Percentiles rank a stretch among this genome's conserved stretches.
Evolutionary conservation across 1,140 invertebrate species (phyloP).

Genomic region (Tenebrio molitor): DNA sequence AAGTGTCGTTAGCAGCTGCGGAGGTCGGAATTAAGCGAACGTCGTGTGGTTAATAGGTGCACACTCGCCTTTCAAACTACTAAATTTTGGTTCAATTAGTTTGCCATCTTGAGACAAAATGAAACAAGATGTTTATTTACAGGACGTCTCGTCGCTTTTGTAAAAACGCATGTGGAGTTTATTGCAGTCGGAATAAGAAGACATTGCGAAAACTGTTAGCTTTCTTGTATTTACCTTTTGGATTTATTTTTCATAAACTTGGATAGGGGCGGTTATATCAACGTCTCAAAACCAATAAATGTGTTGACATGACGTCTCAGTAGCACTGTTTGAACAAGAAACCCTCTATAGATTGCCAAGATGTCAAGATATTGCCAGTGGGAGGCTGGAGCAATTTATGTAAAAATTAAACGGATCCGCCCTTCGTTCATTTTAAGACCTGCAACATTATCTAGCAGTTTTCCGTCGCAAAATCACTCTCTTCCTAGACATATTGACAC

Average conservation of each 20-base stretch:
- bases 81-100: constrained; percentile 30
- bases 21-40: constrained; percentile 23
- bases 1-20: constrained; percentile 35
- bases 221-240: constrained; percentile 41
- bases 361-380: constrained; percentile 41
- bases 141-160: constrained; percentile 1
- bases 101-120: constrained; percentile 27
- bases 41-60: constrained; percentile 38
- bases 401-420: not conserved
- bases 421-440: too few species aligned
- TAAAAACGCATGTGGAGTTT: constrained; percentile 23
- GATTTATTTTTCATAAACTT: constrained; percentile 46
- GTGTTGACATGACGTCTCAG: constrained; percentile 54
- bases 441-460: too few species aligned
- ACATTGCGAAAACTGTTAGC: constrained; percentile 35
- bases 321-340: constrained; percentile 50
- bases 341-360: constrained; percentile 49
- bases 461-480: too few species aligned
- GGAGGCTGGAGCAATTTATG: not conserved
- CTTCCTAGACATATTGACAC: too few species aligned
- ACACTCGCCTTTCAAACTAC: constrained; percentile 19
- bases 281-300: constrained; percentile 54
- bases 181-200: constrained; percentile 27
- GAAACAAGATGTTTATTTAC: constrained; percentile 37
- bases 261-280: constrained; percentile 36